Percentiles rank a stretch among this genome's conserved stretches.
phyloP scores from a whole-genome alignment of 1,140 invertebrate genomes.

The Holotrichia oblita region DNA sequence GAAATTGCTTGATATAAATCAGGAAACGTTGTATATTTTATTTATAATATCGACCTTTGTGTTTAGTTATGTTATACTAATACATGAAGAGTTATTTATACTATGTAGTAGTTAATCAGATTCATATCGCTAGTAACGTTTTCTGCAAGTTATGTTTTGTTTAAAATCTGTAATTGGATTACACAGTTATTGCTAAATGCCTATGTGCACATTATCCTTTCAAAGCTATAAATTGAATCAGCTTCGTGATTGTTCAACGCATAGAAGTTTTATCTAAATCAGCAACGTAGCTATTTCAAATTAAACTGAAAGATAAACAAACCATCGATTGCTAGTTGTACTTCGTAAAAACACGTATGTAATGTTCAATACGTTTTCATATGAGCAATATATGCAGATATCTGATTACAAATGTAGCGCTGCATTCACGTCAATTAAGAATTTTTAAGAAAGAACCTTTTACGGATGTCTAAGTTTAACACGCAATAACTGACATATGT shows the following conservation, averaged over 20 bases:
- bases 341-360: not conserved
- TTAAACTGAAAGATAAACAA: not conserved
- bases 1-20: constrained; percentile 4
- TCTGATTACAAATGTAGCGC: too few relatives aligned
- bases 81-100: not conserved
- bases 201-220: not conserved
- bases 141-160: not conserved
- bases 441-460: too few relatives aligned
- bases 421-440: too few relatives aligned
- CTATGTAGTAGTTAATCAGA: not conserved
- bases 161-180: not conserved
- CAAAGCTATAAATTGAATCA: not conserved
- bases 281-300: not conserved
- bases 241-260: not conserved
- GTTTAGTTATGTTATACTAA: not conserved
- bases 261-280: not conserved
- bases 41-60: not conserved
- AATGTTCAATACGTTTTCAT: too few relatives aligned
- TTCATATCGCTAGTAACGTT: not conserved
- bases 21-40: not conserved
- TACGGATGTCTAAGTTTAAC: too few relatives aligned
- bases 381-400: too few relatives aligned
- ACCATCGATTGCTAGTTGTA: not conserved
- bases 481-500: too few relatives aligned
- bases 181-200: not conserved